Base-by-base conservation (phyloP, 2,797 vertebrate species). In the Eulemur rubriventer region DNA sequence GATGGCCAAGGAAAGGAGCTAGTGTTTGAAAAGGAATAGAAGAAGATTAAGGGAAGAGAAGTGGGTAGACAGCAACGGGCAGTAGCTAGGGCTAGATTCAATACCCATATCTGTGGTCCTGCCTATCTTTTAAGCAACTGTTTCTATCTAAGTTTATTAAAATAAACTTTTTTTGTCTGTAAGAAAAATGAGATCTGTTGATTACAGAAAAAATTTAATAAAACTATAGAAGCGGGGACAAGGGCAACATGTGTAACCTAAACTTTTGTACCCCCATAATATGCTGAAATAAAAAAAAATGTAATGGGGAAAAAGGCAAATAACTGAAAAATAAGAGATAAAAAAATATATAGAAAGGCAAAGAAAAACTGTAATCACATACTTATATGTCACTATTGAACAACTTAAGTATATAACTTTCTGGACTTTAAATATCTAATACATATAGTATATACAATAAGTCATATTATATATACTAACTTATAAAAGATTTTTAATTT, bases 71-170 rank as follows among this genome's bases (percentile, higher is more conserved):
- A 28, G 7, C 28, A 7, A 24, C 4, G 6, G 16, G 6, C 6
- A 3, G 0, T 2, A 16, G 20, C 7, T 20, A 30, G 24, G 24
- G 50, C 28, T 79, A 7, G 46, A 22, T 28, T 50, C 61, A 28
- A 10, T 3, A 9, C 11, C 61, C 35, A 4, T 17, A 10, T 52
- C 81, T 82, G 17, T 38, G 28, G 22, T 61, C 50, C 17, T 85
- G 9, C 48, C 28, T 48, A 43, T 48, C 20, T 80, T 80, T 89
- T 50, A 89, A 84, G 57, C 38, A 85, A 78, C 11, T 89, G 12
- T n/a, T 91, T 88, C 43, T 59, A 93, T 46, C 61, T 84, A 65
- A 76, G 24, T 41, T 89, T 94, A 65, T n/a, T n/a, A 69, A 92
- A 41, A 87, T 88, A 81, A 84, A 28, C 22, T 57, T 50, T 94